A percentile compares a stretch with the other conserved stretches of the same genome.
Conservation (phyloP, 2,888 invertebrate species). For the Stictocephala bisonia region DNA sequence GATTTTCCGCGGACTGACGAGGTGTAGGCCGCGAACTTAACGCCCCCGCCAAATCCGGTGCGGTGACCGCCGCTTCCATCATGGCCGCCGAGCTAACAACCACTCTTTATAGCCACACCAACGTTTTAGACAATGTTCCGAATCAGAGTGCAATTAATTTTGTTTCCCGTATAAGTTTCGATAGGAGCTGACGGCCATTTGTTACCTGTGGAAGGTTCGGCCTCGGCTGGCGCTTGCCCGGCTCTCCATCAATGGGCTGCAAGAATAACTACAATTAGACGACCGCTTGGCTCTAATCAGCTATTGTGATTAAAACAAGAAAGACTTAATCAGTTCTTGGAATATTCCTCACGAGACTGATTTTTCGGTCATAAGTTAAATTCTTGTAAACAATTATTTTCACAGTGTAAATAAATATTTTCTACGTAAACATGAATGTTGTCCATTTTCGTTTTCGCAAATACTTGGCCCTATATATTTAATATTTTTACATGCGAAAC, state of each 20-base stretch:
- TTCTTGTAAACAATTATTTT: no score
- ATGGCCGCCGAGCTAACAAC: conserved; percentile 33
- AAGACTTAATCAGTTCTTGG: no score
- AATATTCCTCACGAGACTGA: no score
- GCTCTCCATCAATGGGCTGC: not conserved
- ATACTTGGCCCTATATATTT: no score
- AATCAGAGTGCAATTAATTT: conserved; percentile 39
- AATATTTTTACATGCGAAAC: no score
- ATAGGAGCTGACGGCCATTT: conserved; percentile 23
- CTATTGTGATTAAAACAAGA: conserved; percentile 28
- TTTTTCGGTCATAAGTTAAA: no score
- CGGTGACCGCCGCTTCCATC: conserved; percentile 3
- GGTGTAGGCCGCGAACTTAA: conserved; percentile 30
- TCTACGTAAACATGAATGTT: no score
- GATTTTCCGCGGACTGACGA: no score
- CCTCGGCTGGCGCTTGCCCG: no score
- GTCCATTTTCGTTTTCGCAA: no score
- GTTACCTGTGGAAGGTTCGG: not conserved
- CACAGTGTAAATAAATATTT: no score
- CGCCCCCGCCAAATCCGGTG: conserved; percentile 10
- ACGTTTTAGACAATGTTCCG: conserved; percentile 38
- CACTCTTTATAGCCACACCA: conserved; percentile 32
- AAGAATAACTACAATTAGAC: conserved; percentile 27
- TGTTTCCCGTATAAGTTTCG: conserved; percentile 38
- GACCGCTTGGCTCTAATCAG: not conserved